phyloP scores from a whole-genome alignment of 2,888 invertebrate species.

The Aphidoletes aphidimyza region DNA sequence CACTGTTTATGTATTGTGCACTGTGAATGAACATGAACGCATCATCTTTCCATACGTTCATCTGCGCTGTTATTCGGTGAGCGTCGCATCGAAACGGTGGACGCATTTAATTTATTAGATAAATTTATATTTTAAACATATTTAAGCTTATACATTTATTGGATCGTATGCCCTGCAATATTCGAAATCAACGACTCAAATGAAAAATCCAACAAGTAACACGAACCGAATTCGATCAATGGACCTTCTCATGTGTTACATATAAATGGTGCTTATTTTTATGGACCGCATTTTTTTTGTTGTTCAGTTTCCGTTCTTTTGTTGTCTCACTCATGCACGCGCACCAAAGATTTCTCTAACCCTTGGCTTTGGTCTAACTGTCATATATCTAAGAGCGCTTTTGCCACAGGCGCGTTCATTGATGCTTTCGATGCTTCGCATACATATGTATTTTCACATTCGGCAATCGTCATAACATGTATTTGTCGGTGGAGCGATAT shows the following conservation, averaged over 20 bases:
- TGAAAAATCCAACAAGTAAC: constrained; percentile 30
- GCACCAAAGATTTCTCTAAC: neutral
- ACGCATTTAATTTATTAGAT: too few species aligned
- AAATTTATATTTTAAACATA: too few species aligned
- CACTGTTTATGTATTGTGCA: too few species aligned
- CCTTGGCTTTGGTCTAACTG: neutral
- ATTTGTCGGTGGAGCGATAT: constrained; percentile 2
- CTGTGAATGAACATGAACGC: too few species aligned
- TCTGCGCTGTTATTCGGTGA: too few species aligned
- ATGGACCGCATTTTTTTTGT: neutral
- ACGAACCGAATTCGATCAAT: constrained; percentile 29
- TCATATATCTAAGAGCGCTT: neutral
- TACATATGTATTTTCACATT: neutral
- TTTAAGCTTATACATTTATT: too few species aligned
- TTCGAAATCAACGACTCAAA: neutral
- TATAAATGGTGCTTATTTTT: constrained; percentile 46
- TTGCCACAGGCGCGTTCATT: neutral
- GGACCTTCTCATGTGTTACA: constrained; percentile 42
- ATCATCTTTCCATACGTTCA: too few species aligned
- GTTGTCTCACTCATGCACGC: neutral
- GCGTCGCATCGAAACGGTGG: too few species aligned
- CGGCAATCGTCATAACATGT: constrained; percentile 24
- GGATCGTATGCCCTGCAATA: too few species aligned
- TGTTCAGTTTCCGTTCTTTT: neutral
- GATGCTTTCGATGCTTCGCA: neutral